These are phyloP conservation scores for Hippolais icterina DNA, from an alignment of 2,113 vertebrate species.

Conservation along the genomic window DNA sequence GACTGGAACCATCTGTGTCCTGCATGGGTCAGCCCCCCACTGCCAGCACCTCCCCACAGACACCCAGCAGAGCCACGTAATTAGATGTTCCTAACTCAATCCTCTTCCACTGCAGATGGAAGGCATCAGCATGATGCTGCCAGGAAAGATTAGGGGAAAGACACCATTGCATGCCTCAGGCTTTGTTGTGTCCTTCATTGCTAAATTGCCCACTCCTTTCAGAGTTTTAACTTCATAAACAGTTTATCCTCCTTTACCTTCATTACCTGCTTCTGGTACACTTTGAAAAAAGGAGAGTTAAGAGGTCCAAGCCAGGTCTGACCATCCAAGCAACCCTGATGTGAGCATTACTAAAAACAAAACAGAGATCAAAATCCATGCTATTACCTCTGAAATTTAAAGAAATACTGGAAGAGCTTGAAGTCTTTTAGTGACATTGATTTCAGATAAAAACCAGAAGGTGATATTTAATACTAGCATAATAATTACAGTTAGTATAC, in stretches of 20 bases:
- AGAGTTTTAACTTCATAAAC: not conserved
- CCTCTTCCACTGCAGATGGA: not conserved
- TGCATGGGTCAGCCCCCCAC: not conserved
- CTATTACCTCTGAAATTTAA: not conserved
- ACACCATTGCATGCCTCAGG: not conserved
- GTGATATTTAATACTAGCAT: not conserved
- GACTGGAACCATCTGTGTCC: rapidly evolving
- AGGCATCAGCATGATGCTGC: not conserved
- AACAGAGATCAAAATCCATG: not conserved
- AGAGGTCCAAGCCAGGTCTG: not conserved
- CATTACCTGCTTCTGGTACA: not conserved
- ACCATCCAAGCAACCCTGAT: not conserved
- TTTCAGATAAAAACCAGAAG: not conserved
- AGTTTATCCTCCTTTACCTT: not conserved
- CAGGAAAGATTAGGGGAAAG: not conserved
- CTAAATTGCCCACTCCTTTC: not conserved
- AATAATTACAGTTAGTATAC: not conserved
- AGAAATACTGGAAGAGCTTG: not conserved
- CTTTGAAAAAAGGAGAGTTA: not conserved
- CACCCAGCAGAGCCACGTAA: not conserved
- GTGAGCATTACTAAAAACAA: not conserved
- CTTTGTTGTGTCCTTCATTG: not conserved
- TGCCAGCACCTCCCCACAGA: not conserved
- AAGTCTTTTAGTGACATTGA: not conserved
- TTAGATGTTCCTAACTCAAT: not conserved